phyloP scores from a whole-genome alignment of 2,888 invertebrate species.

The Chalcis sispes region DNA sequence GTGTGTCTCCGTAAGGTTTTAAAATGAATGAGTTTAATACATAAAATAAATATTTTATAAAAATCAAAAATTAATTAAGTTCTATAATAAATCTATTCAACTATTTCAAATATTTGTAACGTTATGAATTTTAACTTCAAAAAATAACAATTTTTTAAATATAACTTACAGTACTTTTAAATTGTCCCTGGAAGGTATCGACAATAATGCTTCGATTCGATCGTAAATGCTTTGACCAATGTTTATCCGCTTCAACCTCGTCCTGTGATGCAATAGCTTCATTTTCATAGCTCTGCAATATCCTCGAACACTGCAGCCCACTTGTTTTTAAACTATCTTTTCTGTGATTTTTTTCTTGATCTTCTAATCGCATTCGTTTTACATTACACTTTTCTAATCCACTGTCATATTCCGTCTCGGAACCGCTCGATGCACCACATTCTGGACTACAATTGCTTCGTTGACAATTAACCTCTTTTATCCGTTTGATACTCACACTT shows the following conservation, averaged over 20 bases:
- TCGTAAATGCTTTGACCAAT: constrained; percentile 79
- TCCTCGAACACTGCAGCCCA: constrained; percentile 64
- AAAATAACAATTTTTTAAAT: background rate
- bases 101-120: background rate
- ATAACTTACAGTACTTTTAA: constrained; percentile 79
- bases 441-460: constrained; percentile 68
- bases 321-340: constrained; percentile 65
- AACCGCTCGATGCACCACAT: constrained; percentile 67
- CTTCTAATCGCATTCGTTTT: constrained; percentile 74
- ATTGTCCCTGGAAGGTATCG: constrained; percentile 82
- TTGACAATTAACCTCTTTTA: constrained; percentile 77
- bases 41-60: background rate
- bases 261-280: constrained; percentile 70
- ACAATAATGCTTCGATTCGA: constrained; percentile 80
- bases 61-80: too few species aligned
- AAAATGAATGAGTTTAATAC: background rate
- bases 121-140: background rate
- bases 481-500: constrained; percentile 73
- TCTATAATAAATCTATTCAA: too few species aligned
- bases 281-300: constrained; percentile 65
- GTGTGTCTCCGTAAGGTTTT: constrained; percentile 45
- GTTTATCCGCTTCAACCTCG: constrained; percentile 77
- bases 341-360: constrained; percentile 73
- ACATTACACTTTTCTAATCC: constrained; percentile 74
- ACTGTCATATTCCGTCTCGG: constrained; percentile 70